Evolutionary conservation across 2,888 invertebrate species (phyloP).

Genomic region (Macaria liturata): DNA sequence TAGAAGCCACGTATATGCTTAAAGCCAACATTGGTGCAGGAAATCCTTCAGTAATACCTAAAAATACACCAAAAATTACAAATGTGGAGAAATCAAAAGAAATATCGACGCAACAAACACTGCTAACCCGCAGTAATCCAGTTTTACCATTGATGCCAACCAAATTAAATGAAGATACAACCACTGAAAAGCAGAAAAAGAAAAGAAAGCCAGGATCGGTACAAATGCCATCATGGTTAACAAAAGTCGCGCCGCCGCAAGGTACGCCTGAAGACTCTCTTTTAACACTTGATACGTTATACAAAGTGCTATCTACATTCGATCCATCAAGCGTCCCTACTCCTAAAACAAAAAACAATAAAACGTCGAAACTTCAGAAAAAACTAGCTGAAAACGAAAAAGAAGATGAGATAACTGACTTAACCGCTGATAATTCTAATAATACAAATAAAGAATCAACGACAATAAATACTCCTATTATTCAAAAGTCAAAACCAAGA

Average conservation of each 20-base stretch:
- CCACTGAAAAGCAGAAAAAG: constrained; percentile 12
- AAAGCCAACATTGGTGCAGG: too few relatives aligned
- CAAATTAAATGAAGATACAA: constrained; percentile 5
- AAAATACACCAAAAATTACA: not conserved
- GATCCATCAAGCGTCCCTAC: constrained; percentile 13
- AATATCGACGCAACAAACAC: not conserved
- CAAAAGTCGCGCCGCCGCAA: not conserved
- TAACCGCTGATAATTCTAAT: not conserved
- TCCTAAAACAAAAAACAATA: not conserved
- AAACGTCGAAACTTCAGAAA: too few relatives aligned
- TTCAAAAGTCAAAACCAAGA: not conserved
- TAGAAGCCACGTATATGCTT: too few relatives aligned
- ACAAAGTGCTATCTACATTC: constrained; percentile 56
- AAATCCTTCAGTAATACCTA: too few relatives aligned
- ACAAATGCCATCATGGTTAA: constrained; percentile 8
- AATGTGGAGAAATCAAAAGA: not conserved
- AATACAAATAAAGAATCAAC: too few relatives aligned
- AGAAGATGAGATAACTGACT: too few relatives aligned
- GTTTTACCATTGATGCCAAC: not conserved
- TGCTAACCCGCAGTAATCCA: not conserved
- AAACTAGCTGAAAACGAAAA: too few relatives aligned
- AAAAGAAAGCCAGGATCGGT: not conserved
- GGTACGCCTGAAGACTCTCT: constrained; percentile 33
- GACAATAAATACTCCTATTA: not conserved
- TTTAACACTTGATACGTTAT: constrained; percentile 57